Evolutionary conservation across 2,797 vertebrate species (phyloP).

Genomic region (Acanthopagrus latus): DNA sequence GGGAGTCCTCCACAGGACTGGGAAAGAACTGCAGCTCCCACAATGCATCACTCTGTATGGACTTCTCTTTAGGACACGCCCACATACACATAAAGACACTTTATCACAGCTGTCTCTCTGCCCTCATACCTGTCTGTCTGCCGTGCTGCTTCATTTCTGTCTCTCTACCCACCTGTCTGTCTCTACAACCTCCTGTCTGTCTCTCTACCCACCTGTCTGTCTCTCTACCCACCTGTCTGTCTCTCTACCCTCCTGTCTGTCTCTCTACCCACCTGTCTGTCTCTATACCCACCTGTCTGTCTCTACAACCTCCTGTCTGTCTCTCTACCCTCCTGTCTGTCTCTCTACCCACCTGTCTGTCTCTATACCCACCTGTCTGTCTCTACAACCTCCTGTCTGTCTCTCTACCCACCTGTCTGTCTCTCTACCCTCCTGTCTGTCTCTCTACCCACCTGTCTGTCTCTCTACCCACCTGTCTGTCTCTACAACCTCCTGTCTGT

Average conservation of each 20-base stretch:
- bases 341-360: too few species aligned
- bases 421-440: not conserved
- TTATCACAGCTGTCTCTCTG: not conserved
- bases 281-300: not conserved
- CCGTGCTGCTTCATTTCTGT: too few species aligned
- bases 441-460: not conserved
- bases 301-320: not conserved
- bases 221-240: not conserved
- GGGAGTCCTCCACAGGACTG: too few species aligned
- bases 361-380: too few species aligned
- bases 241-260: not conserved
- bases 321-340: not conserved
- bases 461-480: not conserved
- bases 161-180: not conserved
- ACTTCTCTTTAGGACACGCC: conserved; percentile 1
- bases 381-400: not conserved
- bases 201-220: not conserved
- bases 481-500: not conserved
- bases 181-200: not conserved
- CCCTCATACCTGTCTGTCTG: not conserved
- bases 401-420: not conserved
- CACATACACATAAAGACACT: not conserved
- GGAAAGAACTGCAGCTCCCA: not conserved
- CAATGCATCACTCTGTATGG: conserved; percentile 8
- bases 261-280: not conserved